Evolutionary conservation across 1,140 invertebrate species (phyloP).

Genomic region (Cyclina sinensis): DNA sequence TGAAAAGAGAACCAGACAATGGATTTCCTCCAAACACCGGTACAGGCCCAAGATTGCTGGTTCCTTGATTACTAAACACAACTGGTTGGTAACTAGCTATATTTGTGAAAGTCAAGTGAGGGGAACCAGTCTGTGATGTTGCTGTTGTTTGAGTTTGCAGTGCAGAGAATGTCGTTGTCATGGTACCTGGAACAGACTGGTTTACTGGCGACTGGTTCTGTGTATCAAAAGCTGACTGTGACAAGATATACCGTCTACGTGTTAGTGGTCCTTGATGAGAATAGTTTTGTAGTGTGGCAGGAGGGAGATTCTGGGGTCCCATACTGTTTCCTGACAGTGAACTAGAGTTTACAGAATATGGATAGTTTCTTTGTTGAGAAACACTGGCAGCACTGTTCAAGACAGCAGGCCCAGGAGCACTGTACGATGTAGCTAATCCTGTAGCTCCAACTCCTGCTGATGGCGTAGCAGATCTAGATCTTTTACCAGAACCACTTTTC

Average conservation of each 20-base stretch:
- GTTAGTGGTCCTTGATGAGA: slow-evolving; percentile 27
- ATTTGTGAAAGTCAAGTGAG: slow-evolving; percentile 16
- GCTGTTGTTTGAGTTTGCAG: not conserved
- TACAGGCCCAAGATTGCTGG: not conserved
- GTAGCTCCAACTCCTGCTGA: not conserved
- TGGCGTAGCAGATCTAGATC: not conserved
- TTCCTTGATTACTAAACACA: not conserved
- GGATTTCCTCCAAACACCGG: slow-evolving; percentile 17
- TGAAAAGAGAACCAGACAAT: not conserved
- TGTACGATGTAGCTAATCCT: not conserved
- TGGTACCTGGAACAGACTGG: not conserved
- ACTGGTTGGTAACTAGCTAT: not conserved
- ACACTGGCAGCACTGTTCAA: not conserved
- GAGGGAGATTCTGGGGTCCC: not conserved
- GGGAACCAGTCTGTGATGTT: not conserved
- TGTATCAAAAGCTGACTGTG: not conserved
- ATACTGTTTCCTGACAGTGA: not conserved
- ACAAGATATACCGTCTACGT: slow-evolving; percentile 24
- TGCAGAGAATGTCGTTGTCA: not conserved
- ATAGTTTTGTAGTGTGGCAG: not conserved
- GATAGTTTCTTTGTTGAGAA: not conserved
- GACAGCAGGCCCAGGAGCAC: not conserved
- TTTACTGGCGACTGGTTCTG: not conserved
- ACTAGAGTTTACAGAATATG: not conserved
- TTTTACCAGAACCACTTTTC: not conserved